A percentile compares a stretch with the other conserved stretches of the same genome.
Evolutionary conservation across 2,113 vertebrate species (phyloP).

Genomic region (Abramis brama): DNA sequence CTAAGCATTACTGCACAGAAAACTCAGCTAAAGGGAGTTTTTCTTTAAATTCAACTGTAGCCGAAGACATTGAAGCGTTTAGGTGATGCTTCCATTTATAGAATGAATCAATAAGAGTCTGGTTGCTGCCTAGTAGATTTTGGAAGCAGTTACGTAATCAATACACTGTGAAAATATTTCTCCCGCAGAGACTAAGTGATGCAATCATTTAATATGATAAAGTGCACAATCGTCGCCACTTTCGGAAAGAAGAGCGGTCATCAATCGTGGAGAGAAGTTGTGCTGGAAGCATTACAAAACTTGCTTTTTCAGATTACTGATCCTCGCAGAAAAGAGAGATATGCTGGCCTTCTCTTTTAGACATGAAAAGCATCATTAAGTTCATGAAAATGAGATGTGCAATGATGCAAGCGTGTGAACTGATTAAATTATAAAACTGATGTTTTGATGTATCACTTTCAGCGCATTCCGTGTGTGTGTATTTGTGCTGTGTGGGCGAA

Average conservation of each 20-base stretch:
- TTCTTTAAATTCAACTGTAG: neutral
- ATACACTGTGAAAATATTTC: conserved; percentile 22
- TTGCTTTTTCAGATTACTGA: neutral
- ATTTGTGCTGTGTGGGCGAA: neutral
- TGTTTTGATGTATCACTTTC: neutral
- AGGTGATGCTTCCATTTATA: conserved; percentile 30
- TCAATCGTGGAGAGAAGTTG: neutral
- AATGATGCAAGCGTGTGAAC: conserved; percentile 19
- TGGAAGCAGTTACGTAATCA: conserved; percentile 31
- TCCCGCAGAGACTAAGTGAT: conserved; percentile 12
- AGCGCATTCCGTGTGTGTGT: neutral
- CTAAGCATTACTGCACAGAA: neutral
- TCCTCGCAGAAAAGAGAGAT: neutral
- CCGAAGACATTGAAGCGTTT: neutral
- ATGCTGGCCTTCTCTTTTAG: neutral
- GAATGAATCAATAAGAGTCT: conserved; percentile 45
- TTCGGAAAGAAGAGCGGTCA: neutral
- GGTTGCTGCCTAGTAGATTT: conserved; percentile 25
- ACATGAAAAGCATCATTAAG: conserved; percentile 9
- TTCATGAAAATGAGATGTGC: conserved; percentile 1
- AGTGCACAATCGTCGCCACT: neutral
- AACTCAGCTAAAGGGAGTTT: conserved; percentile 1
- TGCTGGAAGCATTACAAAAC: neutral
- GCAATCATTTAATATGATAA: conserved; percentile 23
- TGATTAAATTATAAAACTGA: neutral